Evolutionary conservation across 2,888 invertebrate genomes (phyloP), one percentile per base, ranked within the genome.

Genomic region (Heliconius ismenius): DNA sequence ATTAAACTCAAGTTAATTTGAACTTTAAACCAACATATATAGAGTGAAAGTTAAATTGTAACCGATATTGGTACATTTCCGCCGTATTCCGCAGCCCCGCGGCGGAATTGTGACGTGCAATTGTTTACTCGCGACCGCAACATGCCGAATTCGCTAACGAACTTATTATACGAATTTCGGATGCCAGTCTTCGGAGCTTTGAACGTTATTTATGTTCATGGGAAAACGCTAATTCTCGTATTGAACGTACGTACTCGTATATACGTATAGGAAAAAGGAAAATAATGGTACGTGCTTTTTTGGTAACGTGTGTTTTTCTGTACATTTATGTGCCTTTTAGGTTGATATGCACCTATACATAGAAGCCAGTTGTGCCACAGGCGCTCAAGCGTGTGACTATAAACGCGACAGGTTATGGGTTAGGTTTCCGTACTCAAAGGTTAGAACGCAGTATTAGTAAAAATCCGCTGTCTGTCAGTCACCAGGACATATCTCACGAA

Each of bases 141-240:
- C 84, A 83, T 82, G 84, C 85, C 83, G 86, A 85, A 86, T 86
- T 83, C 84, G 81, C 89, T 90, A 90, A 90, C 89, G 88, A 90
- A 90, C 90, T 89, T 90, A 90, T 89, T 89, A 90, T 90, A 89
- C 84, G 84, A 84, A 86, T 88, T 90, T 89, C 83, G 84, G 83
- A 86, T 84, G 82, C 84, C 85, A 85, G 84, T 84, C 85, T 82
- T 81, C 85, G 82, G 83, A 83, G 83, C 81, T 80, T 49, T 43
- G 79, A 76, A 76, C 72, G 77, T 78, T 81, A 82, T 83, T 81
- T 82, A 80, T 81, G 82, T 81, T 76, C 63, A 67, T 77, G 64
- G 70, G 65, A 77, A 68, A 69, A 70, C 58, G 58, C 49, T 77
- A 75, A 67, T 75, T 72, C 64, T 32, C 64, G 26, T 62, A 62